Evolutionary conservation across 2,888 invertebrate genomes (phyloP), one percentile per base, ranked within the genome.

Genomic region (Dryomyza anilis): DNA sequence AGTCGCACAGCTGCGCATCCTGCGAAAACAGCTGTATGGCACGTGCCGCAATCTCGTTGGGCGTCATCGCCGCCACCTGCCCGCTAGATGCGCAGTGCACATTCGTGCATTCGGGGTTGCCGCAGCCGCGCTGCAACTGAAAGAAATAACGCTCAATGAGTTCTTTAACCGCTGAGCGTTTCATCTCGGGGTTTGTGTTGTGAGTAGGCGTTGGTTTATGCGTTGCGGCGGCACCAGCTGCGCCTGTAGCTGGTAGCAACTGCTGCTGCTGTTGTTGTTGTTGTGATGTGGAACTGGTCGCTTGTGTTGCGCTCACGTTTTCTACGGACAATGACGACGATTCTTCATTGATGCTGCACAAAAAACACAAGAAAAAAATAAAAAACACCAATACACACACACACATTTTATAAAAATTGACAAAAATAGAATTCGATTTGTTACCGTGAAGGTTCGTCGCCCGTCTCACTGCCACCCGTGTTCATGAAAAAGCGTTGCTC

Each of bases 101-200:
- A 85, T 96, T 96, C 76, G 89, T 88, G 84, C 96, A 96, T 75
- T 87, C 86, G n/a, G 89, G 86, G 83, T 94, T 93, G 25, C 96
- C 96, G 84, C 96, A 96, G 73, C 96, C 96, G 81, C 95, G 93
- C 46, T 92, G 90, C 70, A 96, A 85, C 85, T 96, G 95, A 84
- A 93, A 94, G 83, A 96, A 96, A 84, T 96, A 96, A 77, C 93
- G 88, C 84, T 95, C 94, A 71, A 96, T 96, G 70, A 95, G 85
- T 82, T 92, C 91, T 83, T 90, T 93, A 45, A 94, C 95, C 50
- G 90, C 89, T 65, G 89, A 89, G 60, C 91, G 86, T 85, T 90
- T 90, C 90, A 90, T 90, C 75, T 87, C 89, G 27, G 78, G 75
- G 23, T 36, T 55, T 14, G 55, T 36, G 12, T 19, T 23, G 19